Evolutionary conservation across 2,113 vertebrate genomes (phyloP), one percentile per base, ranked within the genome.

Genomic region (Numida meleagris): DNA sequence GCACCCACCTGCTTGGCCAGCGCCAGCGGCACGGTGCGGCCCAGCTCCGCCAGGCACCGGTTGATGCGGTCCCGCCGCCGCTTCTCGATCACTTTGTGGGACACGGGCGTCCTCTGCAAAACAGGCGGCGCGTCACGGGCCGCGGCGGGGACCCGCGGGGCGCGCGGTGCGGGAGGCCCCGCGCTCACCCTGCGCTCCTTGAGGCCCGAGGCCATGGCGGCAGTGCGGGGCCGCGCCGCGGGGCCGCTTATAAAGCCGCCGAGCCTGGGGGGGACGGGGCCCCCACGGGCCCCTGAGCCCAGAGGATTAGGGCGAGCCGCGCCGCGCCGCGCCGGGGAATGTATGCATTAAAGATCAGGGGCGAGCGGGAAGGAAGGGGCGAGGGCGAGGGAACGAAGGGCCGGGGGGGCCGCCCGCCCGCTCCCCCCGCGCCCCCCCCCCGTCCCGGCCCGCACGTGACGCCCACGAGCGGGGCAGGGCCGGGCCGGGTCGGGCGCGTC

Each of bases 11-110:
- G 99, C 92, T 99, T 99, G 16, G 99, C 99, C 80, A 99, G 92
- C 7, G 99, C 99, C 99, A 99, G 99, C 25, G 99, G 99, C 31
- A 99, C 99, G 1, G 99, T 99, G 97, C 99, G 99, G 34, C 99
- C 99, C 62, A 99, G 92, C 68, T 99, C 99, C 59, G 98, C 99
- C 25, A 99, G 97, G 91, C 99, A 99, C 80, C 99, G 98, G 84
- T 99, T 99, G 93, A 99, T 99, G 29, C 99, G 98, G 92, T 99
- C 99, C 76, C 99, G 97, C 82, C 99, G 98, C 79, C 99, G 96
- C 91, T 99, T 99, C 96, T 99, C 99, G 33, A 99, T 99, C 73
- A 99, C 99, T 97, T 99, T 99, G 96, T 99, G 99, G 58, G 99
- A 99, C 67, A 99, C 98, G 0, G 99, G 99, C 46, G 98, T 98